Conservation (phyloP, 2,888 invertebrate genomes). For the Onthophagus sagittarius region DNA sequence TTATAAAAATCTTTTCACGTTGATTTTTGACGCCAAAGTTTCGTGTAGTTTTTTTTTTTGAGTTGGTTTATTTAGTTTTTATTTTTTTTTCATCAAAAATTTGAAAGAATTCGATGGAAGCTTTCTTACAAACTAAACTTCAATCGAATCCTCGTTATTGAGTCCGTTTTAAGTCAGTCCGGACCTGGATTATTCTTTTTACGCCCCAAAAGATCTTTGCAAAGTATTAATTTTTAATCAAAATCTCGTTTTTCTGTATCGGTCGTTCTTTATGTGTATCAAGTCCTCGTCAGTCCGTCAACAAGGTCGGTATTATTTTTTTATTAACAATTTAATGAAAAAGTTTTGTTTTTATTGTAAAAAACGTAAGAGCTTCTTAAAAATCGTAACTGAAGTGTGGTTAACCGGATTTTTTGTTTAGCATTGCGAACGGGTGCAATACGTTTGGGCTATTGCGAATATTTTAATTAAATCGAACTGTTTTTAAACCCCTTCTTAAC, state of each 20-base stretch:
- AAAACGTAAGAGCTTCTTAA: constrained; percentile 35
- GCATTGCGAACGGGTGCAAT: constrained; percentile 40
- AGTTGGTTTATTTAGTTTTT: background rate
- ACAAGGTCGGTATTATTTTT: background rate
- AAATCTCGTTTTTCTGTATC: background rate
- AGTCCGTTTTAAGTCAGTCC: background rate
- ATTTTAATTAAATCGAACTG: background rate
- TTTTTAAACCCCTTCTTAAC: background rate
- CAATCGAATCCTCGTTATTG: too few relatives aligned
- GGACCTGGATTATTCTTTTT: background rate
- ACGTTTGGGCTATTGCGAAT: constrained; percentile 49
- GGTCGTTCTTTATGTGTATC: background rate
- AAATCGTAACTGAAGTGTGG: constrained; percentile 46
- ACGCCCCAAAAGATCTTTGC: background rate
- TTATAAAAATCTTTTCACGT: background rate
- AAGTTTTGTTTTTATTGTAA: constrained; percentile 41
- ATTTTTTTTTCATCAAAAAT: background rate
- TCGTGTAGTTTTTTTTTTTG: background rate
- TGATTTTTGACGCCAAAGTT: constrained; percentile 13
- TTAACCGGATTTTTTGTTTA: constrained; percentile 49
- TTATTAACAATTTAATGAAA: constrained; percentile 23
- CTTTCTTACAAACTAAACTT: background rate
- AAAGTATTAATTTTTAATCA: background rate
- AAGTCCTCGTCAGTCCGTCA: constrained; percentile 7
- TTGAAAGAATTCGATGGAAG: background rate